Percentiles rank a stretch among this genome's conserved stretches.
Evolutionary conservation across 2,888 invertebrate species (phyloP).

Genomic region (Pollenia labialis): DNA sequence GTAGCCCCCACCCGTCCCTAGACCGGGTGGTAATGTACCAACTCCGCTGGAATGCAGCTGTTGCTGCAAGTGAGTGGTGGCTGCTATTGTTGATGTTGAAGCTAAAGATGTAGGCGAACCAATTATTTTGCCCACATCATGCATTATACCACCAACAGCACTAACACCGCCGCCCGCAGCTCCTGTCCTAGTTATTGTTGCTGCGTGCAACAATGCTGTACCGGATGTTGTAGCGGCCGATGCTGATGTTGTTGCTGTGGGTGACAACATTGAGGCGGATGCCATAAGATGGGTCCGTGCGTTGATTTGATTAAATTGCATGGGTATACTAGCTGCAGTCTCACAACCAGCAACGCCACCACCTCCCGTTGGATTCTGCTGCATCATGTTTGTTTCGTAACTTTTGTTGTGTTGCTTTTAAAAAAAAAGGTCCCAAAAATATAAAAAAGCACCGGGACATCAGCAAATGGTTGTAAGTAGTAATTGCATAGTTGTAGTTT

Average conservation of each 20-base stretch:
- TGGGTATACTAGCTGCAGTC: constrained; percentile 76
- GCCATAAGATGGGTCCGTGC: constrained; percentile 82
- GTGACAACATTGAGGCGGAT: constrained; percentile 78
- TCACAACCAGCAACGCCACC: constrained; percentile 28
- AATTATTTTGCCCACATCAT: constrained; percentile 77
- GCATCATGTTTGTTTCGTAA: constrained; percentile 71
- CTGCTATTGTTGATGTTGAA: constrained; percentile 80
- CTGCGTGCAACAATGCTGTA: constrained; percentile 76
- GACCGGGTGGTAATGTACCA: constrained; percentile 80
- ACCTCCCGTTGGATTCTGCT: constrained; percentile 59
- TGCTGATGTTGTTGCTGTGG: constrained; percentile 78
- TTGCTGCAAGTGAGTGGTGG: constrained; percentile 75
- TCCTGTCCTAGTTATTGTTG: constrained; percentile 76
- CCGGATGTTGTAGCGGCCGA: constrained; percentile 77
- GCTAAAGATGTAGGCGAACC: constrained; percentile 82
- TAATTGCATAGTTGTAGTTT: constrained; percentile 45
- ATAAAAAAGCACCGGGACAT: constrained; percentile 29
- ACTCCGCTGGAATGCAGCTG: constrained; percentile 75
- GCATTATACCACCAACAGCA: constrained; percentile 66
- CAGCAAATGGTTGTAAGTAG: constrained; percentile 43
- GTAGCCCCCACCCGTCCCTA: constrained; percentile 80
- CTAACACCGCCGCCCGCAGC: constrained; percentile 64
- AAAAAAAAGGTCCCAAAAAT: constrained; percentile 27
- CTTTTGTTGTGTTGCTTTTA: constrained; percentile 70
- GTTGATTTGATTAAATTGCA: constrained; percentile 83